Base-by-base conservation (phyloP, 1,140 invertebrate genomes). In the Danaus plexippus region DNA sequence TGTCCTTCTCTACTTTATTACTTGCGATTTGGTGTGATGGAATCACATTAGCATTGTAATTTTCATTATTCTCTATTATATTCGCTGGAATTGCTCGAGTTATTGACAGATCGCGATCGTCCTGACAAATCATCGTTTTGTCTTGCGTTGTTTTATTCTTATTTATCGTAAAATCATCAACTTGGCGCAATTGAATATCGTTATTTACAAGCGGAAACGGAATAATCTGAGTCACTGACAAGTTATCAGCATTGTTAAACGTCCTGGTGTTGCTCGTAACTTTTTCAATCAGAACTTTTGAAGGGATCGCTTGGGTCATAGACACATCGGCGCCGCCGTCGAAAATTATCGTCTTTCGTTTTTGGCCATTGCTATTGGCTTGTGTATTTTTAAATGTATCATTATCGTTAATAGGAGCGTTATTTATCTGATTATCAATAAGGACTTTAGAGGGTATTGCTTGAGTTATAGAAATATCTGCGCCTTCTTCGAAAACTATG, bases 391-490 rank as follows among this genome's bases (percentile, higher is more conserved):
- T 73, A 50, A 75, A 50, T 46, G 73, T 61, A 5, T 13, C 11
- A 7, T 43, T 57, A 49, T 63, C 52, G 12, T 66, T 57, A 15
- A 55, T 66, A 12, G 65, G 32, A n/a, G 63, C 64, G 53, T 47
- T 57, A 43, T 52, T 55, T 47, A 56, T 69, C 41, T 57, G 50
- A 40, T 60, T 10, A 13, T 60, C 49, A 6, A 47, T 60, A 47
- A 61, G 55, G 45, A 63, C 48, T 54, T 60, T 66, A 18, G 55
- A 43, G 9, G 69, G 57, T 4, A 76, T 32, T 11, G 67, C 59
- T 53, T 69, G 66, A 9, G 69, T 71, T 1, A 74, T 52, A 43
- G 72, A 74, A 40, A 71, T 58, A 45, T 73, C 63, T 43, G 57
- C 42, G 18, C 59, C 57, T 43, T 67, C 51, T 12, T 69, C 61